Conservation (phyloP, 2,888 invertebrate species). For the Ectropis crepuscularia region DNA sequence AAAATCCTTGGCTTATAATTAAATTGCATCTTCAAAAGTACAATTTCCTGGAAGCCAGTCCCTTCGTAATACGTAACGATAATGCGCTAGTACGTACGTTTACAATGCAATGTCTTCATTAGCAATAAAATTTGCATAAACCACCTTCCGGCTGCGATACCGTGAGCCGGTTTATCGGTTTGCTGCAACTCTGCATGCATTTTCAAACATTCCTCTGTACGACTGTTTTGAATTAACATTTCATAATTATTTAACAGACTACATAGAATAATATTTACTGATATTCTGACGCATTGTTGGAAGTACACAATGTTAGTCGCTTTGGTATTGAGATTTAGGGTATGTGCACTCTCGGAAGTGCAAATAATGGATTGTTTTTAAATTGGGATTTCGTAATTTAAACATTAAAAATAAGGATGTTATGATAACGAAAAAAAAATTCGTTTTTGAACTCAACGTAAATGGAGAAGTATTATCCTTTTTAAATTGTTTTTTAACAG, state of each 20-base stretch:
- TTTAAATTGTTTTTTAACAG: no score
- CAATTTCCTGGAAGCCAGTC: conserved; percentile 31
- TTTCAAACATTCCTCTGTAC: conserved; percentile 24
- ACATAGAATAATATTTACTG: conserved; percentile 1
- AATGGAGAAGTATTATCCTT: no score
- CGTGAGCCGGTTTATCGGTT: conserved; percentile 45
- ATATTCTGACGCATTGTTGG: no score
- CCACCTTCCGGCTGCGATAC: conserved; percentile 45
- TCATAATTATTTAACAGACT: conserved; percentile 9
- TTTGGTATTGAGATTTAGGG: no score
- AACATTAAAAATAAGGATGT: no score
- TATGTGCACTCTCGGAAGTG: no score
- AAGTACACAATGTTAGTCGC: no score
- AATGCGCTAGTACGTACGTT: conserved; percentile 31
- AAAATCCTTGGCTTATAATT: conserved; percentile 26
- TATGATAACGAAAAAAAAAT: no score
- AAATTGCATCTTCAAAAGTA: conserved; percentile 16
- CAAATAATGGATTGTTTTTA: no score
- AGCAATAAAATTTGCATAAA: conserved; percentile 50
- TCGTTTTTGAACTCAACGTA: no score
- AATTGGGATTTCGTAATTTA: no score
- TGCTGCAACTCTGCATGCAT: conserved; percentile 29
- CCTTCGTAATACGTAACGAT: conserved; percentile 28
- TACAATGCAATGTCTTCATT: conserved; percentile 45
- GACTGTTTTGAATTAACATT: conserved; percentile 23